These are phyloP conservation scores for Meiosimyza decipiens DNA, from an alignment of 2,888 invertebrate genomes.

Conservation along the genomic window DNA sequence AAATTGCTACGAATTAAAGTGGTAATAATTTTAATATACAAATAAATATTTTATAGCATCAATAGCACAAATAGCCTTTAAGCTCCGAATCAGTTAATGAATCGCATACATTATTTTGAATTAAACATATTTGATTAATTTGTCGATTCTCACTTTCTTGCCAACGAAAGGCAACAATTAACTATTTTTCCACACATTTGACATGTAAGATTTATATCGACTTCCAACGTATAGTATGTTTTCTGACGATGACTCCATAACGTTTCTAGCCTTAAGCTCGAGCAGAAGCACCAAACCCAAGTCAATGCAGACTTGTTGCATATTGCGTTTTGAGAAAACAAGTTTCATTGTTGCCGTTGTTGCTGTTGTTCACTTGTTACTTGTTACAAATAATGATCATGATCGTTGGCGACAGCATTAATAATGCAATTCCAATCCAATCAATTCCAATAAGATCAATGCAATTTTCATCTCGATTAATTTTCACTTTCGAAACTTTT, in stretches of 20 bases:
- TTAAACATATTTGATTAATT: slow-evolving; percentile 18
- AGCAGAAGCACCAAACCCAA: slow-evolving; percentile 1
- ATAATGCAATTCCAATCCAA: not conserved
- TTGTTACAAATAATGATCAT: slow-evolving; percentile 16
- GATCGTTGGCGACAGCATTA: slow-evolving; percentile 16
- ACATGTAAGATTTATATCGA: slow-evolving; percentile 6
- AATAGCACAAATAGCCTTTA: too few species aligned
- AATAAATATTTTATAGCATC: too few species aligned
- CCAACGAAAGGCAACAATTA: not conserved
- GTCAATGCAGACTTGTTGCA: not conserved
- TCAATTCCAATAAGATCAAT: slow-evolving; percentile 19
- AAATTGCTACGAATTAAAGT: too few species aligned
- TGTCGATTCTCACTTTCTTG: slow-evolving; percentile 2
- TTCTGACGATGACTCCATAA: slow-evolving; percentile 25
- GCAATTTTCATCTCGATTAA: slow-evolving; percentile 42
- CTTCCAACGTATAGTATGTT: not conserved
- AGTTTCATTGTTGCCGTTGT: not conserved
- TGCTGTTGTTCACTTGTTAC: not conserved
- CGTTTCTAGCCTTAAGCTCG: slow-evolving; percentile 33
- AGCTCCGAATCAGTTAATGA: too few species aligned
- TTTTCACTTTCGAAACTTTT: slow-evolving; percentile 43
- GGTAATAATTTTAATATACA: too few species aligned
- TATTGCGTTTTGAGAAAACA: not conserved
- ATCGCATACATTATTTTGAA: too few species aligned
- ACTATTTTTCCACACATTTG: slow-evolving; percentile 6